Base-by-base conservation (phyloP, 2,797 vertebrate genomes). In the Anolis apletophallus region DNA sequence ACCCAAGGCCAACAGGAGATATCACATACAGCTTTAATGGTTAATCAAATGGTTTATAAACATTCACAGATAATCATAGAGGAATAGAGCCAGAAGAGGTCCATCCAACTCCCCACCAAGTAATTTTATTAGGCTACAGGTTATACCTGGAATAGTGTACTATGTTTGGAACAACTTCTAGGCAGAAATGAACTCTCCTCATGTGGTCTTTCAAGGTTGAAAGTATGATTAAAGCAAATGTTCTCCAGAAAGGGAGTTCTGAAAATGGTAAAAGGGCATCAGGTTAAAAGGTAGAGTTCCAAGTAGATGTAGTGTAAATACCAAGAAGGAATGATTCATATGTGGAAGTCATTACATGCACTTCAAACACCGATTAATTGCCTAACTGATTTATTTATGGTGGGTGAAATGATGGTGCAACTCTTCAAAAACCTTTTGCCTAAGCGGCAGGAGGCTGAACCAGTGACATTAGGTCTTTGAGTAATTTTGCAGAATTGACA, bases 291-390 rank as follows among this genome's bases (percentile, higher is more conserved):
- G 34, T 29, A 50, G 32, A 69, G 12, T 81, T 54, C 71, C 67
- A 71, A 81, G 32, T 19, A 71, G 80, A 81, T 71, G 23, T 69
- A 71, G 21, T 69, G 50, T 81, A 71, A 81, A 81, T 81, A 71
- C 50, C 50, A 68, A 23, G n/a, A 81, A 55, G 71, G n/a, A 32
- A 26, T 81, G 12, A 34, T 81, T 71, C 21, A 34, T 71, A 69
- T 54, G 21, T 69, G 50, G 52, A 81, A 69, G 11, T 71, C 50
- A 71, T 71, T 71, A 14, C 26, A 17, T 23, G 52, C 52, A 55
- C 50, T 71, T 81, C 50, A 71, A 26, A 14, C 10, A 32, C n/a
- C 34, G 67, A 14, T 50, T 81, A 81, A 71, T 81, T 71, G 50
- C 67, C 29, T 54, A 26, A 59, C 14, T 52, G 32, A 21, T 81